Base-by-base conservation (phyloP, 2,113 vertebrate species). In the Mungos mungo region DNA sequence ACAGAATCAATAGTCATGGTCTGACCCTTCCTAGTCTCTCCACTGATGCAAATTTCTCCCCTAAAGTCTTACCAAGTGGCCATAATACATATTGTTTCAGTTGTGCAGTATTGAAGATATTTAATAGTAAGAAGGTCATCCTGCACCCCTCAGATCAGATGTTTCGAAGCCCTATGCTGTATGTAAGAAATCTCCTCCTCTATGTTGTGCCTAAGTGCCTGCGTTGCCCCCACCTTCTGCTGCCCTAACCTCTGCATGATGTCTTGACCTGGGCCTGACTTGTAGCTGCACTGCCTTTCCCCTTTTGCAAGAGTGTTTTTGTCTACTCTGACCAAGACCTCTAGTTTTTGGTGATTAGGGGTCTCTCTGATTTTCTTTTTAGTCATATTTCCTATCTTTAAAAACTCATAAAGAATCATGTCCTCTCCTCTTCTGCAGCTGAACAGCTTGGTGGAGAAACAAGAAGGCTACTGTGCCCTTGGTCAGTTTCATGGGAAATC, bases 181-280 rank as follows among this genome's bases (percentile, higher is more conserved):
- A 21, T 14, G 10, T 33, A n/a, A 41, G 18, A 52, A 41, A 84
- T 9, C 50, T 88, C 74, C 76, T 81, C 92, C 93, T 97, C 87
- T 86, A 45, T 92, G 96, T 97, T 92, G 97, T 98, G 97, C 98
- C 97, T 95, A 98, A 98, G 97, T 98, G 98, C 98, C 98, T 98
- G 97, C 47, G 68, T 94, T 85, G 81, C 71, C 57, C 96, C 90
- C 33, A 33, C 74, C 90, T 90, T 80, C 60, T 66, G 86, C 97
- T 97, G 81, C 88, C 97, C 96, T 96, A 47, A 90, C 84, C 76
- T 95, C 77, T 96, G 96, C 97, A 97, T 97, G 96, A 90, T 86
- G 74, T 96, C n/a, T 89, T 95, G 74, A 79, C 77, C 96, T 95
- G 90, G 97, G 92, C 96, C 88, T 95, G 27, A 69, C 35, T 69